Evolutionary conservation across 2,888 invertebrate species (phyloP).

Genomic region (Drosophila setosimentum): DNA sequence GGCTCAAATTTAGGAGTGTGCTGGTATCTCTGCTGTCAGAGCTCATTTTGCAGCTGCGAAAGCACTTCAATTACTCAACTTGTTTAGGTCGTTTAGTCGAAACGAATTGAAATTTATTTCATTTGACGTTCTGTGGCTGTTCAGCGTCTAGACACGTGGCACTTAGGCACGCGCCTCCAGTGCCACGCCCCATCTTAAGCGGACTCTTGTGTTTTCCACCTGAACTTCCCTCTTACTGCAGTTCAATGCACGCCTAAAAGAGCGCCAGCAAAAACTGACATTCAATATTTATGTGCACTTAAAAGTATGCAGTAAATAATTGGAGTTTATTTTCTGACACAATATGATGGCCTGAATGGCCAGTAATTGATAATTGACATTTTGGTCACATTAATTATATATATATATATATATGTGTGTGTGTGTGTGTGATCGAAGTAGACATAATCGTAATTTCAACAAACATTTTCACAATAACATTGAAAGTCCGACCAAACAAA

Average conservation of each 20-base stretch:
- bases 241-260: conserved; percentile 50
- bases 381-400: not conserved
- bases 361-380: not conserved
- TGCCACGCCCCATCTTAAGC: conserved; percentile 29
- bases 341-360: not conserved
- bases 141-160: conserved; percentile 60
- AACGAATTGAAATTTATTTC: conserved; percentile 58
- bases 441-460: accelerated
- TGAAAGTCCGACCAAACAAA: not conserved
- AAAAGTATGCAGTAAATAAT: conserved; percentile 53
- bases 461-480: accelerated
- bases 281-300: conserved; percentile 57
- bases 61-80: conserved; percentile 59
- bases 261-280: conserved; percentile 31
- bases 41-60: conserved; percentile 1
- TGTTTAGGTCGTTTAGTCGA: conserved; percentile 25
- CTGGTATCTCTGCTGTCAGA: conserved; percentile 21
- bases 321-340: not conserved
- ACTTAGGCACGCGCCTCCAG: conserved; percentile 65
- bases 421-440: not conserved
- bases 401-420: no score
- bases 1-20: not conserved
- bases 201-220: conserved; percentile 5
- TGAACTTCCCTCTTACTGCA: conserved; percentile 22
- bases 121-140: conserved; percentile 56